phyloP scores from a whole-genome alignment of 2,113 vertebrate genomes.

The Limanda limanda region DNA sequence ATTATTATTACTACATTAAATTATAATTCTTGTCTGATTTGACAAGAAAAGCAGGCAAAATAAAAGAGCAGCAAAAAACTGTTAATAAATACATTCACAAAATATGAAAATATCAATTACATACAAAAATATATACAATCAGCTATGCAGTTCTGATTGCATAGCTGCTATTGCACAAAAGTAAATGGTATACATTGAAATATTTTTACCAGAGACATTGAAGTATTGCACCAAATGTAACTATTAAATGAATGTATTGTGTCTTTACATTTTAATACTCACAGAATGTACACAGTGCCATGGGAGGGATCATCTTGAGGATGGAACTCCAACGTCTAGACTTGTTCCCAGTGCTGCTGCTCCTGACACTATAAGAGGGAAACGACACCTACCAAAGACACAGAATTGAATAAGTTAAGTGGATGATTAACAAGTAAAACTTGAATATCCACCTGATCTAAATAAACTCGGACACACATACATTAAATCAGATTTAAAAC shows the following conservation, averaged over 20 bases:
- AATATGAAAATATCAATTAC: too few species aligned
- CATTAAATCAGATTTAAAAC: too few species aligned
- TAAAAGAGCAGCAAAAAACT: too few species aligned
- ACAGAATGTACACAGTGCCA: slow-evolving; percentile 73
- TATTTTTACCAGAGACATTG: too few species aligned
- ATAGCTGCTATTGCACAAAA: too few species aligned
- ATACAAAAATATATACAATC: too few species aligned
- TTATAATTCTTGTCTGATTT: too few species aligned
- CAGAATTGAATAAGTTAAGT: background rate
- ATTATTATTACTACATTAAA: too few species aligned
- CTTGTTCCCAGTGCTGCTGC: slow-evolving; percentile 17
- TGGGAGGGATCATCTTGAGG: slow-evolving; percentile 53
- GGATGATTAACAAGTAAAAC: background rate
- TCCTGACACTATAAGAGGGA: slow-evolving; percentile 26
- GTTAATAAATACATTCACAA: too few species aligned
- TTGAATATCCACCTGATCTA: background rate
- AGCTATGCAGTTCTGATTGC: too few species aligned
- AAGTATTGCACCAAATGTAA: background rate
- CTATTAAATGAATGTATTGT: background rate
- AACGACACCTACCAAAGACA: slow-evolving; percentile 56
- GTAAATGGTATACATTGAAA: too few species aligned
- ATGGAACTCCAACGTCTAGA: slow-evolving; percentile 46
- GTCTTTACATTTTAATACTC: slow-evolving; percentile 19
- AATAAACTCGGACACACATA: background rate
- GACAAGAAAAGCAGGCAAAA: too few species aligned